These are phyloP conservation scores for Sitobion miscanthi DNA, from an alignment of 1,140 invertebrate genomes.

Conservation along the genomic window DNA sequence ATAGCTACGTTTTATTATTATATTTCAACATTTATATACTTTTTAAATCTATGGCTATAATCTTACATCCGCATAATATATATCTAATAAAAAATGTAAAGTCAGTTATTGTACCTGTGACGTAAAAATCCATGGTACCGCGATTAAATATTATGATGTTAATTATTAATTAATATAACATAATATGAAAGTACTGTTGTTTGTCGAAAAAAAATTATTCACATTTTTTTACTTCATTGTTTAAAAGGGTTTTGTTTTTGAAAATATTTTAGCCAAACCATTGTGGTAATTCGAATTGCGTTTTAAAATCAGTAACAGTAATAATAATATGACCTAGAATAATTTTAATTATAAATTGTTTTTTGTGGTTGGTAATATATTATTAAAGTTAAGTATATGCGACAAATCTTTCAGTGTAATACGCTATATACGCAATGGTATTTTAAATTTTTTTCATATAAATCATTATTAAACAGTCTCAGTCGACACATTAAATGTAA, in stretches of 20 bases:
- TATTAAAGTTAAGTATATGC: not conserved
- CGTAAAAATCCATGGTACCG: too few relatives aligned
- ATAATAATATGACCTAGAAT: not conserved
- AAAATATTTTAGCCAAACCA: not conserved
- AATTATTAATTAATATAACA: not conserved
- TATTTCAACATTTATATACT: not conserved
- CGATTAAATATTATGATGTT: not conserved
- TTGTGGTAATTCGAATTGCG: not conserved
- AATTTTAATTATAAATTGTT: conserved; percentile 15
- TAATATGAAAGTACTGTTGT: not conserved
- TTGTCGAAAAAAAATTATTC: not conserved
- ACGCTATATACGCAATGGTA: not conserved
- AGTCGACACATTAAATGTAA: not conserved
- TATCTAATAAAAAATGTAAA: not conserved
- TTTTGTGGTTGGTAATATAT: not conserved
- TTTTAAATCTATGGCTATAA: not conserved
- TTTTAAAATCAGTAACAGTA: not conserved
- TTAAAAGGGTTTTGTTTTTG: not conserved
- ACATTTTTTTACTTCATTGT: not conserved
- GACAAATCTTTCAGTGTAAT: not conserved
- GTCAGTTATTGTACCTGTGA: not conserved
- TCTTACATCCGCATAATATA: not conserved
- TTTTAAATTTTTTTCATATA: conserved; percentile 14
- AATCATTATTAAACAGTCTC: not conserved
- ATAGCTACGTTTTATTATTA: not conserved